Conservation (phyloP, 2,888 invertebrate species). For the Drosophila robusta region DNA sequence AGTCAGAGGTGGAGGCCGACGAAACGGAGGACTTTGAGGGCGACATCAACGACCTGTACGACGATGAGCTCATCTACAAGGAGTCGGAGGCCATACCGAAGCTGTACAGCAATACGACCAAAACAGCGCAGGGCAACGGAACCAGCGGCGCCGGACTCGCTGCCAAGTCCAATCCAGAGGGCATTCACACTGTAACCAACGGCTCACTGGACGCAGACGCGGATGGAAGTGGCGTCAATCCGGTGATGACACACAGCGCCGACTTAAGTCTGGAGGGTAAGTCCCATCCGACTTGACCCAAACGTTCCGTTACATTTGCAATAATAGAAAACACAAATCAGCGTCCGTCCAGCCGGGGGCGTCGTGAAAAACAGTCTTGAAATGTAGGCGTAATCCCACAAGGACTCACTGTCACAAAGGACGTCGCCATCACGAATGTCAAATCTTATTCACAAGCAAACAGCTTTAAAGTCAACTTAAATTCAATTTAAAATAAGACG, state of each 20-base stretch:
- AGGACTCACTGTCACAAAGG: slow-evolving; percentile 16
- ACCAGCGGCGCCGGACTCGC: slow-evolving; percentile 43
- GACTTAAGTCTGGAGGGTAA: slow-evolving; percentile 84
- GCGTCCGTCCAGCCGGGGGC: not conserved
- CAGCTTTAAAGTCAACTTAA: slow-evolving; percentile 43
- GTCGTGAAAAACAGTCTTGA: slow-evolving; percentile 4
- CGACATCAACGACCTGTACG: slow-evolving; percentile 86
- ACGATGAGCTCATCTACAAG: slow-evolving; percentile 87
- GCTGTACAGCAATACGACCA: slow-evolving; percentile 84
- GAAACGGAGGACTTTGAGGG: slow-evolving; percentile 88
- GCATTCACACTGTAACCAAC: slow-evolving; percentile 61
- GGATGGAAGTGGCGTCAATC: slow-evolving; percentile 78
- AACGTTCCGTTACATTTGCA: slow-evolving; percentile 16
- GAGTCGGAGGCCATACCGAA: slow-evolving; percentile 87
- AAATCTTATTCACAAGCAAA: slow-evolving; percentile 53
- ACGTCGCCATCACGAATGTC: slow-evolving; percentile 36
- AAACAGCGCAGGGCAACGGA: slow-evolving; percentile 56
- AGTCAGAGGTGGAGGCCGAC: slow-evolving; percentile 91
- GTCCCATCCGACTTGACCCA: slow-evolving; percentile 23
- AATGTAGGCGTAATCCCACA: slow-evolving; percentile 32
- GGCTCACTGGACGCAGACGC: slow-evolving; percentile 71
- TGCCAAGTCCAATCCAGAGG: slow-evolving; percentile 47
- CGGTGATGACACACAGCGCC: slow-evolving; percentile 83
- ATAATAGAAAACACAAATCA: slow-evolving; percentile 26
- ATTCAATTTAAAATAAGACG: slow-evolving; percentile 35